phyloP scores from a whole-genome alignment of 1,140 invertebrate genomes.

The Drosophila virilis region DNA sequence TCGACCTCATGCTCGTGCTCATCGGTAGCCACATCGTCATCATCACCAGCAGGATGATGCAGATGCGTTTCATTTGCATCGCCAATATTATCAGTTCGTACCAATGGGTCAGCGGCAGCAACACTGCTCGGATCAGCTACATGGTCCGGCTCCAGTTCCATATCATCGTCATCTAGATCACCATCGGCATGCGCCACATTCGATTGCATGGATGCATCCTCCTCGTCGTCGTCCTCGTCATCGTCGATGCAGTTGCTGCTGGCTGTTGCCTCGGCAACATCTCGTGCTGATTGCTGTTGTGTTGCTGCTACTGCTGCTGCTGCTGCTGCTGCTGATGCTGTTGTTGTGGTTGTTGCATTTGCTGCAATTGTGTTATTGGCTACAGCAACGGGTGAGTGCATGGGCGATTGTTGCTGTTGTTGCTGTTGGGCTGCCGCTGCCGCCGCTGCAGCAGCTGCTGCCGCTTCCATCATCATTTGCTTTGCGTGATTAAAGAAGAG shows the following conservation, averaged over 20 bases:
- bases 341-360: slow-evolving; percentile 39
- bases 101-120: slow-evolving; percentile 23
- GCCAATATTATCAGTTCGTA: slow-evolving; percentile 66
- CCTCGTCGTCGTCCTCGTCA: slow-evolving; percentile 62
- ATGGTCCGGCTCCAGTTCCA: slow-evolving; percentile 56
- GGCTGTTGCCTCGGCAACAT: slow-evolving; percentile 19
- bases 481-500: slow-evolving; percentile 83
- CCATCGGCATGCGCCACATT: slow-evolving; percentile 58
- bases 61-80: slow-evolving; percentile 24
- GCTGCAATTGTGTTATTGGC: neutral
- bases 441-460: slow-evolving; percentile 77
- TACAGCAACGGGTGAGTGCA: slow-evolving; percentile 64
- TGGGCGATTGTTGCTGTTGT: slow-evolving; percentile 69
- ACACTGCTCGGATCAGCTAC: slow-evolving; percentile 40
- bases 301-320: slow-evolving; percentile 12
- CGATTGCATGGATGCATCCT: slow-evolving; percentile 71
- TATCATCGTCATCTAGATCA: slow-evolving; percentile 57
- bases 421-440: slow-evolving; percentile 69
- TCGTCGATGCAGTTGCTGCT: slow-evolving; percentile 36
- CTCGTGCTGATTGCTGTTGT: slow-evolving; percentile 4
- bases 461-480: slow-evolving; percentile 83
- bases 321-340: slow-evolving; percentile 3
- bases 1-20: slow-evolving; percentile 42
- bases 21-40: slow-evolving; percentile 22
- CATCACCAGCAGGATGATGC: slow-evolving; percentile 18